phyloP scores from a whole-genome alignment of 2,113 vertebrate genomes.

The Junco hyemalis region DNA sequence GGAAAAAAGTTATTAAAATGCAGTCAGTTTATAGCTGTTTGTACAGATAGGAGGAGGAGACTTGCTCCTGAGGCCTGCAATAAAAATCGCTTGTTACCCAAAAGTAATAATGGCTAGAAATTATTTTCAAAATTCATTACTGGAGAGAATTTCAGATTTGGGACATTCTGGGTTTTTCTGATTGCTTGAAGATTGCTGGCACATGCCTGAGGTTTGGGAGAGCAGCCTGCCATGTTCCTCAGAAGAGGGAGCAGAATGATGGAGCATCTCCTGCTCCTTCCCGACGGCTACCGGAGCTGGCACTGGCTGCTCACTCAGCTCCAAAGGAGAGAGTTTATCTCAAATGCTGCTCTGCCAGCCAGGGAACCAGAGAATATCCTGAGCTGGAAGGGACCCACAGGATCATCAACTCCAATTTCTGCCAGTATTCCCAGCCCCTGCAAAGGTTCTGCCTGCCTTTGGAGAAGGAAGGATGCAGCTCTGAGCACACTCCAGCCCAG shows the following conservation, averaged over 20 bases:
- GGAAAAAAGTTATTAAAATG: constrained; percentile 52
- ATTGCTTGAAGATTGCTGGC: not conserved
- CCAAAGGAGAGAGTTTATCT: not conserved
- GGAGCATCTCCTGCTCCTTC: not conserved
- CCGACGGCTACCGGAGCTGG: not conserved
- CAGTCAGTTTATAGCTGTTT: constrained; percentile 15
- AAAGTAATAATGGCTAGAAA: not conserved
- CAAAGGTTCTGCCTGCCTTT: not conserved
- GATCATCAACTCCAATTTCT: not conserved
- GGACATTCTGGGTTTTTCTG: not conserved
- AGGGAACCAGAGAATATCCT: not conserved
- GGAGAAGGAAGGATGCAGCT: not conserved
- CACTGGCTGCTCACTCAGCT: not conserved
- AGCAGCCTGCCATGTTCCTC: not conserved
- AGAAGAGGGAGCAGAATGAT: not conserved
- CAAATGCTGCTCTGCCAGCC: not conserved
- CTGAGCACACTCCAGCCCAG: not conserved
- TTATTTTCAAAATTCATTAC: not conserved
- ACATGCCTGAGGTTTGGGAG: not conserved
- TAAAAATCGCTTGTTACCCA: not conserved
- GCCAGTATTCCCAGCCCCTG: not conserved
- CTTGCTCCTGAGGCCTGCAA: not conserved
- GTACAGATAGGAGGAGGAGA: not conserved
- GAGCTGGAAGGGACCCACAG: not conserved
- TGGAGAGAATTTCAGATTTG: not conserved